Evolutionary conservation across 1,140 invertebrate genomes (phyloP).

Genomic region (Panulirus ornatus): DNA sequence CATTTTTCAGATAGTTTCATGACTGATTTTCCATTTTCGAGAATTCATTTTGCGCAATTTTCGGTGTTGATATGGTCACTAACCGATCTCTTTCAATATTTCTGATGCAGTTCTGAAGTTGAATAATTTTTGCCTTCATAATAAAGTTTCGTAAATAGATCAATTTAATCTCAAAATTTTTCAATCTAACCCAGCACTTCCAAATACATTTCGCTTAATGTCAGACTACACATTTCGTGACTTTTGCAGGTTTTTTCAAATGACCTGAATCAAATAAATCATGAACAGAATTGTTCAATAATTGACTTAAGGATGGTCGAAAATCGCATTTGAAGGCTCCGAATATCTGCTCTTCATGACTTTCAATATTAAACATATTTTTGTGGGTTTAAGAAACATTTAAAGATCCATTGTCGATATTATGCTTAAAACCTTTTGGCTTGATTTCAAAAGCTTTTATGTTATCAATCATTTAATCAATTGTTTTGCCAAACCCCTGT

Average conservation of each 20-base stretch:
- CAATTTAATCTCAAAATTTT: background rate
- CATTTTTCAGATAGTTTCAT: background rate
- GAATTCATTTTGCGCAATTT: background rate
- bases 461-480: constrained; percentile 6
- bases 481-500: background rate
- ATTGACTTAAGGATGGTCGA: background rate
- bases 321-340: background rate
- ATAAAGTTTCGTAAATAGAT: background rate
- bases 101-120: background rate
- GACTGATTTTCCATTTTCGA: background rate
- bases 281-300: background rate
- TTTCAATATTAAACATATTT: background rate
- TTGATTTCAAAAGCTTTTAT: constrained; percentile 1
- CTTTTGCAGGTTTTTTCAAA: background rate
- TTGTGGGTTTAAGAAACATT: constrained; percentile 2
- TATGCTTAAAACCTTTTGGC: background rate
- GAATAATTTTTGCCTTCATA: background rate
- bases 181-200: background rate
- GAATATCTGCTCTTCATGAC: background rate
- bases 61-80: background rate
- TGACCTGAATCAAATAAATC: background rate
- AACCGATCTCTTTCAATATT: background rate
- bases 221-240: background rate
- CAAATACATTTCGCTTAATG: background rate
- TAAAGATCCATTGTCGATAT: background rate